These are phyloP conservation scores for Pararge aegeria DNA, from an alignment of 1,140 invertebrate genomes.

Conservation along the genomic window DNA sequence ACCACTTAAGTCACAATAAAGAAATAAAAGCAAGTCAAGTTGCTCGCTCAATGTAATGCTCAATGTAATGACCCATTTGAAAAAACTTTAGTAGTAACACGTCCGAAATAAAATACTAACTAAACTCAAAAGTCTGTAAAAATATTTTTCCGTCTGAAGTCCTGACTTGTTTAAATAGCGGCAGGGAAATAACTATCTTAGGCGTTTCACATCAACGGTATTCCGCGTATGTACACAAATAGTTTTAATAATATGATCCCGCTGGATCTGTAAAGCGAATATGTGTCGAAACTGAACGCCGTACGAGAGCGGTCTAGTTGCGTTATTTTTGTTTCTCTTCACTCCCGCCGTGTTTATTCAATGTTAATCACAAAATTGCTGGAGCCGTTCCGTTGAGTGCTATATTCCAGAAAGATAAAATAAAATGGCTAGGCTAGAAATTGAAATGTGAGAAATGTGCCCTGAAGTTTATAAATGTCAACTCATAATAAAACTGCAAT, in stretches of 20 bases:
- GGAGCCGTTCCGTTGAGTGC: slow-evolving; percentile 19
- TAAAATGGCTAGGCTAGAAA: slow-evolving; percentile 2
- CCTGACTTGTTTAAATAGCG: too few relatives aligned
- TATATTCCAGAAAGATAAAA: slow-evolving; percentile 24
- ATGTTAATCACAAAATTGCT: slow-evolving; percentile 56
- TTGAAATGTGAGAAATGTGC: too few relatives aligned
- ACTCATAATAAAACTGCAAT: too few relatives aligned
- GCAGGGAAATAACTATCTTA: not conserved
- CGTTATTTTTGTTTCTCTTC: slow-evolving; percentile 67
- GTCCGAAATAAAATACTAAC: too few relatives aligned
- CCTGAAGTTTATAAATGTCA: too few relatives aligned
- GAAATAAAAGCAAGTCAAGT: too few relatives aligned
- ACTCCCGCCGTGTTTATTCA: slow-evolving; percentile 54
- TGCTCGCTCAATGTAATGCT: too few relatives aligned
- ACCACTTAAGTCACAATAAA: too few relatives aligned
- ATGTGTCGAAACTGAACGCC: slow-evolving; percentile 55
- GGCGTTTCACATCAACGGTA: not conserved
- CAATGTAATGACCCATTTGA: too few relatives aligned
- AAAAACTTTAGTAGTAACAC: too few relatives aligned
- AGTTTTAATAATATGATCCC: slow-evolving; percentile 55
- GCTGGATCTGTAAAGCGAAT: slow-evolving; percentile 47
- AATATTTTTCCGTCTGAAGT: too few relatives aligned
- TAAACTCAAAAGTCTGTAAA: too few relatives aligned
- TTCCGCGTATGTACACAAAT: slow-evolving; percentile 37
- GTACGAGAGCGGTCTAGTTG: slow-evolving; percentile 49